phyloP scores from a whole-genome alignment of 2,797 vertebrate genomes.

The Hoplostethus atlanticus region DNA sequence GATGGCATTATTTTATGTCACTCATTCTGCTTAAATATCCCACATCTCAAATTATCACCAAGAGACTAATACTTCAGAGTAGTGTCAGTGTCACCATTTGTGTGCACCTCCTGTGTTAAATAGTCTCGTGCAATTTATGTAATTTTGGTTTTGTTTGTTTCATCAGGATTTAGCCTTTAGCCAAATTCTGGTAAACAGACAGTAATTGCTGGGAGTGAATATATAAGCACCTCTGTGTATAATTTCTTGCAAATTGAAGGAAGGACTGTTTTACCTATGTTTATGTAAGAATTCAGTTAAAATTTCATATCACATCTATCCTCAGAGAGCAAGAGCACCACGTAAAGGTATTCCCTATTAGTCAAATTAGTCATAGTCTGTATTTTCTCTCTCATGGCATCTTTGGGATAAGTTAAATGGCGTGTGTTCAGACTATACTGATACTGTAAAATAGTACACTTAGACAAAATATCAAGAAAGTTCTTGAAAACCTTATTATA shows the following conservation, averaged over 20 bases:
- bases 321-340: slow-evolving; percentile 27
- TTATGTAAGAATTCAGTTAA: slow-evolving; percentile 32
- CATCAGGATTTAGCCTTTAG: slow-evolving; percentile 63
- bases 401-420: slow-evolving; percentile 35
- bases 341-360: slow-evolving; percentile 17
- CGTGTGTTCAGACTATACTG: background rate
- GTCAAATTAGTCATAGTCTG: slow-evolving; percentile 32
- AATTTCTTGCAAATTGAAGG: slow-evolving; percentile 58
- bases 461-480: slow-evolving; percentile 45
- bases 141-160: slow-evolving; percentile 77
- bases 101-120: slow-evolving; percentile 53
- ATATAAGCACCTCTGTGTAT: slow-evolving; percentile 50
- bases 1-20: slow-evolving; percentile 22
- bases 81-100: slow-evolving; percentile 38
- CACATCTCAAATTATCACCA: slow-evolving; percentile 16
- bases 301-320: slow-evolving; percentile 41
- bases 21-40: slow-evolving; percentile 30
- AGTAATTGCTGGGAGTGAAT: slow-evolving; percentile 67
- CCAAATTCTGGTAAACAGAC: slow-evolving; percentile 67
- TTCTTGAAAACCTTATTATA: slow-evolving; percentile 25
- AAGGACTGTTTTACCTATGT: slow-evolving; percentile 43
- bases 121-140: slow-evolving; percentile 56
- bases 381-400: slow-evolving; percentile 42
- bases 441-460: slow-evolving; percentile 28
- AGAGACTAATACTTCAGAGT: slow-evolving; percentile 10